phyloP scores from a whole-genome alignment of 2,113 vertebrate genomes.

The Capra hircus region DNA sequence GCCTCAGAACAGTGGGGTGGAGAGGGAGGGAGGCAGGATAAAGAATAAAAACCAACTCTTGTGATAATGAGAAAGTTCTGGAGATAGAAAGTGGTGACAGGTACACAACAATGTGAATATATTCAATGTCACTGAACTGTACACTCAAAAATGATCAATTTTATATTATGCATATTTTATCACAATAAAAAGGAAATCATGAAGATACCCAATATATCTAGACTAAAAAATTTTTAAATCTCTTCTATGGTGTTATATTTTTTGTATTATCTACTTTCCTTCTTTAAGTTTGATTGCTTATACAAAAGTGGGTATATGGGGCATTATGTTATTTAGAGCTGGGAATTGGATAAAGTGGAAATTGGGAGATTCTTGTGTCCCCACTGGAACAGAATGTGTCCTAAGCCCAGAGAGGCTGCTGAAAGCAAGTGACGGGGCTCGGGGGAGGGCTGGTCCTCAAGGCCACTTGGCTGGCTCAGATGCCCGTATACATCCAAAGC shows the following conservation, averaged over 20 bases:
- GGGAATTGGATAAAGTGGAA: not conserved
- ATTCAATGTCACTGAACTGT: not conserved
- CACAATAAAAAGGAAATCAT: not conserved
- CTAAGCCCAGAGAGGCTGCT: not conserved
- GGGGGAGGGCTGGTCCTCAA: not conserved
- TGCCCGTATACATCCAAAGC: not conserved
- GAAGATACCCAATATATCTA: not conserved
- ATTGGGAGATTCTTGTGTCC: not conserved
- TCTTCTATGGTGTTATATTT: not conserved
- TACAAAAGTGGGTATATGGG: not conserved
- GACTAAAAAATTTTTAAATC: not conserved
- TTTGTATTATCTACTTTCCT: not conserved
- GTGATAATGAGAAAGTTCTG: not conserved
- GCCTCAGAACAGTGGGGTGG: not conserved
- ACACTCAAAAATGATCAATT: not conserved
- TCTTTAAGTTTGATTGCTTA: not conserved
- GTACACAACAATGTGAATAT: not conserved
- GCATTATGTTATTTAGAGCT: not conserved
- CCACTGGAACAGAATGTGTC: not conserved
- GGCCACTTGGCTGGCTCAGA: not conserved
- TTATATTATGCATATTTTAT: not conserved
- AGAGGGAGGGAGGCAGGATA: not conserved
- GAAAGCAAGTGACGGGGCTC: fast-evolving
- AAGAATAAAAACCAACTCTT: not conserved
- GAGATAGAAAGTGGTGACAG: not conserved